phyloP scores from a whole-genome alignment of 2,888 invertebrate genomes.

The Pecten maximus region DNA sequence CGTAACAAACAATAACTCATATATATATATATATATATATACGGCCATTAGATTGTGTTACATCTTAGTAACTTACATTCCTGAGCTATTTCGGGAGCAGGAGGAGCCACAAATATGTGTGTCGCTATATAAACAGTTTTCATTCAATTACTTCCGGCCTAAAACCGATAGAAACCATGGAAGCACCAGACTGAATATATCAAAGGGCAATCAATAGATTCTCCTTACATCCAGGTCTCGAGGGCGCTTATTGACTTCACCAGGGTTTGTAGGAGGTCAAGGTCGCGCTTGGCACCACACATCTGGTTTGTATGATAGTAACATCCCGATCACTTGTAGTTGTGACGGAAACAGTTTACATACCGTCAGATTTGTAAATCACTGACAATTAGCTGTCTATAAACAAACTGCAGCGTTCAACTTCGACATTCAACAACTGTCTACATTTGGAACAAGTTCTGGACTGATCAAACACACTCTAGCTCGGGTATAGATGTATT shows the following conservation, averaged over 20 bases:
- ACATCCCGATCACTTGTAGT: background rate
- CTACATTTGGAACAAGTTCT: background rate
- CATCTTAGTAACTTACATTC: background rate
- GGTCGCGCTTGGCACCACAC: constrained; percentile 10
- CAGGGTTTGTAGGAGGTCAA: background rate
- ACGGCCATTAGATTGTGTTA: background rate
- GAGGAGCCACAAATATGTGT: constrained; percentile 16
- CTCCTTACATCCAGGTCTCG: background rate
- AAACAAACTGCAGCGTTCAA: constrained; percentile 3
- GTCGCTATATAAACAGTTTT: background rate
- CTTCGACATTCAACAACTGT: constrained; percentile 15
- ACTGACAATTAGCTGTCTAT: background rate
- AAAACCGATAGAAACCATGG: background rate
- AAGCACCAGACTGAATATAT: background rate
- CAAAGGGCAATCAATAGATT: background rate
- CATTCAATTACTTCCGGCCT: background rate
- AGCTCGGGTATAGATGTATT: background rate
- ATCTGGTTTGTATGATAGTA: background rate
- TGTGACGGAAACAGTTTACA: background rate
- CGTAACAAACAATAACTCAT: too few relatives aligned
- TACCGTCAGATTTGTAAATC: background rate
- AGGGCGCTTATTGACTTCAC: background rate
- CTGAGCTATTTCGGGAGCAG: background rate
- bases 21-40: too few relatives aligned
- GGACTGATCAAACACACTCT: constrained; percentile 23